Percentiles rank a stretch among this genome's conserved stretches.
Conservation (phyloP, 2,113 vertebrate genomes). For the Boulengeromyrus knoepffleri region DNA sequence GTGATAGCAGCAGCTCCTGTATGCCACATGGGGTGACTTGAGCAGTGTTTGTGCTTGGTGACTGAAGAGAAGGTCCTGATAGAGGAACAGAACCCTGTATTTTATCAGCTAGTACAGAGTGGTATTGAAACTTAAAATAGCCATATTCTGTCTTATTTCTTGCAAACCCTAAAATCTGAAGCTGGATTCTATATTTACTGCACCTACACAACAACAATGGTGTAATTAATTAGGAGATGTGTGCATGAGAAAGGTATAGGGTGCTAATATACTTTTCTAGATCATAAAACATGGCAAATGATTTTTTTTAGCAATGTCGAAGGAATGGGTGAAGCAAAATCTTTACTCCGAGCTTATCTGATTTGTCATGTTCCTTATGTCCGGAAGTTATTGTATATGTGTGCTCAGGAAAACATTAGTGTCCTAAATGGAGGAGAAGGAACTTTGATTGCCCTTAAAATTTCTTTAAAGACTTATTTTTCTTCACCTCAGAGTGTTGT, state of each 20-base stretch:
- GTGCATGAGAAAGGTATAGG: not conserved
- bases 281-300: not conserved
- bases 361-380: not conserved
- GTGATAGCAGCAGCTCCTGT: conserved; percentile 34
- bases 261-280: not conserved
- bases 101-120: not conserved
- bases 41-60: not conserved
- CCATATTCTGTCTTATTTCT: not conserved
- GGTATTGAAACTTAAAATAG: not conserved
- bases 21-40: conserved; percentile 2
- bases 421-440: not conserved
- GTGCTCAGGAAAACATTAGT: not conserved
- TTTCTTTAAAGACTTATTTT: not conserved
- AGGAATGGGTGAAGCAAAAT: not conserved
- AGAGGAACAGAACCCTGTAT: not conserved
- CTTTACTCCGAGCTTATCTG: not conserved
- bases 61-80: conserved; percentile 13
- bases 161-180: not conserved
- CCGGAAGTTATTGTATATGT: not conserved
- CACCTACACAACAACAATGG: not conserved
- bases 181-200: not conserved
- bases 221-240: not conserved
- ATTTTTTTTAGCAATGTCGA: not conserved
- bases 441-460: not conserved
- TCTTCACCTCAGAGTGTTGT: not conserved